These are phyloP conservation scores for Eulacestoma nigropectus DNA, from an alignment of 2,113 vertebrate species.

Conservation along the genomic window DNA sequence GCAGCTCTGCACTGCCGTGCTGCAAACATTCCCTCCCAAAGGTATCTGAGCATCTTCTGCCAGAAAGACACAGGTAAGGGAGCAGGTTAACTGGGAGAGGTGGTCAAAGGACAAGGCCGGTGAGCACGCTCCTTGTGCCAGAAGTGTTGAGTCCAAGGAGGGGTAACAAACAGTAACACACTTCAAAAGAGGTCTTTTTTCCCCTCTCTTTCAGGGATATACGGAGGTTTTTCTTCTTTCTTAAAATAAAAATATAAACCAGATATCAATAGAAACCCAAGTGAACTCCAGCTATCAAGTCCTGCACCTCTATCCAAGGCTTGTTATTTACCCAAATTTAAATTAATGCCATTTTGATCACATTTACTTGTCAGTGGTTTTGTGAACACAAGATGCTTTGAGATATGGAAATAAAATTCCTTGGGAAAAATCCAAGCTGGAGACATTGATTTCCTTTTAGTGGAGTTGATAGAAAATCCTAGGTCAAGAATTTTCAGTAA, in stretches of 20 bases:
- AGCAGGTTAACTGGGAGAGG: neutral
- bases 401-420: neutral
- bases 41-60: neutral
- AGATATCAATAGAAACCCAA: neutral
- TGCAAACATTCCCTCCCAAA: neutral
- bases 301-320: neutral
- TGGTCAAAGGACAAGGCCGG: neutral
- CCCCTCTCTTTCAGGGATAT: neutral
- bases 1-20: neutral
- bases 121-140: neutral
- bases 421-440: neutral
- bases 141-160: neutral
- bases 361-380: neutral
- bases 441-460: neutral
- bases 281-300: neutral
- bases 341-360: neutral
- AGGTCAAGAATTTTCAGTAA: neutral
- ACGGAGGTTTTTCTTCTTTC: neutral
- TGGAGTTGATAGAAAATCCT: neutral
- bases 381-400: constrained; percentile 20
- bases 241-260: neutral
- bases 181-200: neutral
- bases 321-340: constrained; percentile 17
- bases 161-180: neutral
- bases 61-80: neutral